A percentile compares a stretch with the other conserved stretches of the same genome.
phyloP scores from a whole-genome alignment of 2,888 invertebrate genomes.

The Hirtodrosophila alboralis region DNA sequence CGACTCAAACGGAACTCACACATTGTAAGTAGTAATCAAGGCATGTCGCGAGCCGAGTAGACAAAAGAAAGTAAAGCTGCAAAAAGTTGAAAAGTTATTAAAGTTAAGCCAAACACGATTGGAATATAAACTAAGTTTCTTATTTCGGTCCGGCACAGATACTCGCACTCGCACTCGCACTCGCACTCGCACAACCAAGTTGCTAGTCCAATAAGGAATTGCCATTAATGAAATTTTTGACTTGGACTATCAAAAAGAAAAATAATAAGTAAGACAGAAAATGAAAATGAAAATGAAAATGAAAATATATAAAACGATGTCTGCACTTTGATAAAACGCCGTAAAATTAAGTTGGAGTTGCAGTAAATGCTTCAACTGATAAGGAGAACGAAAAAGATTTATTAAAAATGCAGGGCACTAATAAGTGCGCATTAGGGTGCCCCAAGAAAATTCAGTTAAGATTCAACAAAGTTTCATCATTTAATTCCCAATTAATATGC shows the following conservation, averaged over 20 bases:
- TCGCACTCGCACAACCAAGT: neutral
- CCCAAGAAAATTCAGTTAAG: constrained; percentile 3
- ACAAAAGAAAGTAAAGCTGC: constrained; percentile 58
- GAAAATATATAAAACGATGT: constrained; percentile 10
- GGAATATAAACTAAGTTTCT: constrained; percentile 67
- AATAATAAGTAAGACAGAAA: too few relatives aligned
- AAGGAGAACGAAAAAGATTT: neutral
- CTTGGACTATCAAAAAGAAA: constrained; percentile 10
- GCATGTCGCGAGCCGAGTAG: constrained; percentile 62
- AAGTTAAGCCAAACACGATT: constrained; percentile 74
- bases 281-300: constrained; percentile 2
- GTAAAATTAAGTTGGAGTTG: constrained; percentile 6
- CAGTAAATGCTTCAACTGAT: neutral
- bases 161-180: constrained; percentile 4
- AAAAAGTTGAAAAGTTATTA: constrained; percentile 76
- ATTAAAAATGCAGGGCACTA: constrained; percentile 19
- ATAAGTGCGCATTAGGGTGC: constrained; percentile 18
- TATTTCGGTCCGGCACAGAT: constrained; percentile 2
- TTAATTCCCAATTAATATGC: too few relatives aligned
- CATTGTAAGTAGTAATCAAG: constrained; percentile 72
- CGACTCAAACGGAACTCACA: constrained; percentile 29
- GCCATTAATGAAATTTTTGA: constrained; percentile 42
- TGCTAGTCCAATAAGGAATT: too few relatives aligned
- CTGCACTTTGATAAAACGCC: constrained; percentile 27
- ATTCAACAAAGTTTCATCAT: too few relatives aligned